Conservation (phyloP, 1,140 invertebrate species). For the Apolygus lucorum region DNA sequence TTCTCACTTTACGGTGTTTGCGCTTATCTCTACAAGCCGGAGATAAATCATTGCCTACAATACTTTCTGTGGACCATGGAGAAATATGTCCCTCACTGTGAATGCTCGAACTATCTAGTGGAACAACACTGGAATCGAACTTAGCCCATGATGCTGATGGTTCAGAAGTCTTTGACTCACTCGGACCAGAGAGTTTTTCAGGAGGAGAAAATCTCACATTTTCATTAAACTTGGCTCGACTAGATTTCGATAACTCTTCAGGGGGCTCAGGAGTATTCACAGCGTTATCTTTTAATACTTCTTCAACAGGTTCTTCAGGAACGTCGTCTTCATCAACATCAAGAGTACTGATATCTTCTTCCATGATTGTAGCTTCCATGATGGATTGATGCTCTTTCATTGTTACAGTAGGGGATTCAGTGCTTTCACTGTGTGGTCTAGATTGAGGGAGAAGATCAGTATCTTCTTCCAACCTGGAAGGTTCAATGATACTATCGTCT, state of each 20-base stretch:
- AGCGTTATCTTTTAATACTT: conserved; percentile 15
- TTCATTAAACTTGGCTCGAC: background rate
- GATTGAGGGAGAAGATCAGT: conserved; percentile 33
- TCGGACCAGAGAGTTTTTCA: background rate
- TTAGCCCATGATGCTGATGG: conserved; percentile 40
- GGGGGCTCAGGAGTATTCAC: background rate
- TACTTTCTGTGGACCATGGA: conserved; percentile 67
- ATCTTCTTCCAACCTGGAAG: conserved; percentile 32
- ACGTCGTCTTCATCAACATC: conserved; percentile 31
- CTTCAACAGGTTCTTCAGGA: conserved; percentile 28
- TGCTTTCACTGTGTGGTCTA: conserved; percentile 34
- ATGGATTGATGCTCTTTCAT: conserved; percentile 35
- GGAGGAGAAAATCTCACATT: background rate
- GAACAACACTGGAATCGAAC: conserved; percentile 43
- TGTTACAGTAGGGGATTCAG: conserved; percentile 34
- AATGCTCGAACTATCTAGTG: conserved; percentile 40
- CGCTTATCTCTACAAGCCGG: conserved; percentile 31
- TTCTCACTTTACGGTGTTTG: conserved; percentile 31
- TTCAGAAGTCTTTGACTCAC: conserved; percentile 1
- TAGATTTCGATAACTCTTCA: background rate
- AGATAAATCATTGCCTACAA: conserved; percentile 48
- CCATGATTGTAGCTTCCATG: conserved; percentile 36
- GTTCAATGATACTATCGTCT: conserved; percentile 31
- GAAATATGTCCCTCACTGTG: conserved; percentile 49
- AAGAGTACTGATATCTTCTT: conserved; percentile 35